phyloP scores from a whole-genome alignment of 2,113 vertebrate species.

The Python bivittatus region DNA sequence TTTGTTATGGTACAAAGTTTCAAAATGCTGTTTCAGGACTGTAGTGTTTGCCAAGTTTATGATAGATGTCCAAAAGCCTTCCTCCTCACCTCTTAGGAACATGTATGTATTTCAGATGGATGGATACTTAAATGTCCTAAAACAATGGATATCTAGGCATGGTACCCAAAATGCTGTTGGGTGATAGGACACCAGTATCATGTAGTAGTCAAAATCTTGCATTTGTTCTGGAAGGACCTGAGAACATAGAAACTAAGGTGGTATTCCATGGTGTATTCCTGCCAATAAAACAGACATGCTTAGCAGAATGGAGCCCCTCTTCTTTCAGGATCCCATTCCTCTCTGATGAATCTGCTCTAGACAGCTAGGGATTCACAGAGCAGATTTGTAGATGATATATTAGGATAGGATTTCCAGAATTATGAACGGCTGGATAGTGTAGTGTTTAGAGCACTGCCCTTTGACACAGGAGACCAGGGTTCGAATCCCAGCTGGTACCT shows the following conservation, averaged over 20 bases:
- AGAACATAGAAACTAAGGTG: neutral
- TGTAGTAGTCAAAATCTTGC: neutral
- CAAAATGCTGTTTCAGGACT: conserved; percentile 83
- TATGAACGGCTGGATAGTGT: no score
- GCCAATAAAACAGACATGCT: neutral
- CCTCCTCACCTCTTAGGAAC: conserved; percentile 43
- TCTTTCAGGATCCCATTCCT: no score
- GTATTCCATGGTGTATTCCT: neutral
- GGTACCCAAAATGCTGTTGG: conserved; percentile 8
- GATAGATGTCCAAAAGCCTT: conserved; percentile 75
- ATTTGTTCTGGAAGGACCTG: neutral
- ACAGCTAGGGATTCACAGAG: no score
- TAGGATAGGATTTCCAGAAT: no score
- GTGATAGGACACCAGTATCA: neutral
- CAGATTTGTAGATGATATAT: no score
- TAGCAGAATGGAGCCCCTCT: neutral
- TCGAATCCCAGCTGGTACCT: no score
- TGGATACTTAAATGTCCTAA: conserved; percentile 36
- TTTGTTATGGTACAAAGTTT: conserved; percentile 78
- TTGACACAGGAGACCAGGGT: no score
- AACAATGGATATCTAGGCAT: neutral
- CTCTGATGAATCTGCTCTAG: neutral
- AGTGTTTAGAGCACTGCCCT: no score
- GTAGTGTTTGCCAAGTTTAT: conserved; percentile 76
- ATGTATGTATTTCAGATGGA: conserved; percentile 38